Evolutionary conservation across 2,888 invertebrate species (phyloP).

Genomic region (Eugnorisma glareosa): DNA sequence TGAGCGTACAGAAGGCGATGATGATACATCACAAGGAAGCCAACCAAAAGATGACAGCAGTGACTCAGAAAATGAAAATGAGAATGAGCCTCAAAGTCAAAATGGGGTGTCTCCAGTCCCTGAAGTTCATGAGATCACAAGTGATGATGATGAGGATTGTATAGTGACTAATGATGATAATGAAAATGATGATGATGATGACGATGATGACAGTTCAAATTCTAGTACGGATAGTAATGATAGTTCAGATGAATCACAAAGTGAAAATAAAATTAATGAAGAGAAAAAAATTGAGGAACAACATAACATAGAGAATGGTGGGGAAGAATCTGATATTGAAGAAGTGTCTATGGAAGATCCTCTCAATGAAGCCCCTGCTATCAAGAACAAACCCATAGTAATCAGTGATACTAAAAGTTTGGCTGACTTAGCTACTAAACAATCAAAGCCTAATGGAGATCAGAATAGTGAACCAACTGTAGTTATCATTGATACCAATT

Average conservation of each 20-base stretch:
- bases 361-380: constrained; percentile 84
- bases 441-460: constrained; percentile 82
- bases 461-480: constrained; percentile 94
- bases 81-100: constrained; percentile 84
- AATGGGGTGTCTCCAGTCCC: constrained; percentile 84
- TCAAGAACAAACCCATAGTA: constrained; percentile 89
- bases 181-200: constrained; percentile 42
- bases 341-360: constrained; percentile 93
- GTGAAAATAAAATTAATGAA: constrained; percentile 86
- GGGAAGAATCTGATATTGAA: constrained; percentile 78
- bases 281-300: constrained; percentile 89
- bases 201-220: constrained; percentile 47
- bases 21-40: constrained; percentile 88
- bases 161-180: constrained; percentile 84
- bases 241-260: constrained; percentile 91
- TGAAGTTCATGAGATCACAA: constrained; percentile 90
- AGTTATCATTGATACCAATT: constrained; percentile 96
- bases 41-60: constrained; percentile 87
- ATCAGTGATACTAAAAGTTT: constrained; percentile 94
- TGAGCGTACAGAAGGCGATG: constrained; percentile 88
- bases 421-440: constrained; percentile 93
- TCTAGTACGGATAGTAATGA: constrained; percentile 85
- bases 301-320: constrained; percentile 87
- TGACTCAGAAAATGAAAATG: constrained; percentile 83
- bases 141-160: constrained; percentile 91